phyloP scores from a whole-genome alignment of 2,113 vertebrate genomes.

The Gallinago media region DNA sequence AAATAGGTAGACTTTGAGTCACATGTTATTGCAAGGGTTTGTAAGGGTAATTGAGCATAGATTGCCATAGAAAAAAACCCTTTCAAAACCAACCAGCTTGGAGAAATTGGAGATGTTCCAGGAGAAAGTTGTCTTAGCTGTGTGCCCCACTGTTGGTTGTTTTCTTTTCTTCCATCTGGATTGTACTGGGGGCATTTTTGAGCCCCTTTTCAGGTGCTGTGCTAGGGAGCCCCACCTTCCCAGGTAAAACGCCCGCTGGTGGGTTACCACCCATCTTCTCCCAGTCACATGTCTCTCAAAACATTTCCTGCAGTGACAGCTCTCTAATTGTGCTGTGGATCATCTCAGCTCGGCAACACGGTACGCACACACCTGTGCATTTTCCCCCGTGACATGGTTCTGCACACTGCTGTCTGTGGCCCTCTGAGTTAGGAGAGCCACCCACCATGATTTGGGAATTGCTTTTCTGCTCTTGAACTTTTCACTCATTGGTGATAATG shows the following conservation, averaged over 20 bases:
- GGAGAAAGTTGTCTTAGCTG: neutral
- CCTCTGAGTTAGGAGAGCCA: neutral
- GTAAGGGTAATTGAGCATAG: constrained; percentile 33
- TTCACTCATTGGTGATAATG: neutral
- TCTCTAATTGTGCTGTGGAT: neutral
- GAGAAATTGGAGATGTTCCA: neutral
- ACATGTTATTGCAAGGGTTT: constrained; percentile 36
- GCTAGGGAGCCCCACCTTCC: neutral
- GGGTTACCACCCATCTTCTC: neutral
- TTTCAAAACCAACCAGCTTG: neutral
- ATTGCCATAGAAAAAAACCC: neutral
- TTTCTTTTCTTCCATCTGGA: neutral
- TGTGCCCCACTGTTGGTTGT: neutral
- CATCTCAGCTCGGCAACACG: neutral
- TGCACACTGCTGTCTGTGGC: neutral
- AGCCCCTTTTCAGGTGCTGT: neutral
- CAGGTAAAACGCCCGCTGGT: neutral
- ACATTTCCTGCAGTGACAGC: neutral
- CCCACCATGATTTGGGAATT: neutral
- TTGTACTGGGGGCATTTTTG: neutral
- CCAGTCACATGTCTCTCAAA: neutral
- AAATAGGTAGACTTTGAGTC: constrained; percentile 48
- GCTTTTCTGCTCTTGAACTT: neutral
- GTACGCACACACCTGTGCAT: accelerated
- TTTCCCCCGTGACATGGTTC: neutral